Evolutionary conservation across 2,888 invertebrate genomes (phyloP), one percentile per base, ranked within the genome.

Genomic region (Orchesella flavescens): DNA sequence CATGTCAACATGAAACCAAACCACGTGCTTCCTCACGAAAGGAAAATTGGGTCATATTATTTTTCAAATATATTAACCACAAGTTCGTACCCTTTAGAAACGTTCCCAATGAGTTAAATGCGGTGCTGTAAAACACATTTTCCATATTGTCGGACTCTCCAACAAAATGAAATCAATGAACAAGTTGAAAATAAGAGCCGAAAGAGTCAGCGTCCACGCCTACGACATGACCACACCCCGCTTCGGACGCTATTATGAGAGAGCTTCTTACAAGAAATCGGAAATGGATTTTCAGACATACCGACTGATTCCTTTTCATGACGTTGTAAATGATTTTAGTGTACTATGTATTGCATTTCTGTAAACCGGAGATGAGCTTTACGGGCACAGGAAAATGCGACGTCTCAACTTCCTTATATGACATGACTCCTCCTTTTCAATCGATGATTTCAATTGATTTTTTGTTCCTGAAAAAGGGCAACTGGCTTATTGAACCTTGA

Each of bases 1-100:
- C 43, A 68, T 49, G 68, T 21, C 7, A 12, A 21, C 55, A 12
- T 71, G 71, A 59, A 59, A 43, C 12, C 0, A 63, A 65, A 77
- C 77, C 77, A 77, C 68, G 77, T 77, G 77, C 77, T 77, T 77
- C 77, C 77, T 76, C 24, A 24, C 21, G 44, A 43, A 7, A 10
- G 10, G 49, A 49, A 77, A 69, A 77, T 69, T 21, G 24, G 77
- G 68, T 77, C 69, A 69, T 44, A 49, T 61, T n/a, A 76, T 15
- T 19, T 68, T 17, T 69, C 57, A 59, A 19, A 77, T 21, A 49
- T 23, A 24, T 57, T 69, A 69, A 77, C 77, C 77, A 34, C 77
- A 76, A 76, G 49, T 74, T 59, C 61, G 59, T 65, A 59, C 23
- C 23, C n/a, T 59, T 1, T 1, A 49, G 43, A 34, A 72, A 13